Evolutionary conservation across 2,797 vertebrate species (phyloP).

Genomic region (Muscicapa striata): DNA sequence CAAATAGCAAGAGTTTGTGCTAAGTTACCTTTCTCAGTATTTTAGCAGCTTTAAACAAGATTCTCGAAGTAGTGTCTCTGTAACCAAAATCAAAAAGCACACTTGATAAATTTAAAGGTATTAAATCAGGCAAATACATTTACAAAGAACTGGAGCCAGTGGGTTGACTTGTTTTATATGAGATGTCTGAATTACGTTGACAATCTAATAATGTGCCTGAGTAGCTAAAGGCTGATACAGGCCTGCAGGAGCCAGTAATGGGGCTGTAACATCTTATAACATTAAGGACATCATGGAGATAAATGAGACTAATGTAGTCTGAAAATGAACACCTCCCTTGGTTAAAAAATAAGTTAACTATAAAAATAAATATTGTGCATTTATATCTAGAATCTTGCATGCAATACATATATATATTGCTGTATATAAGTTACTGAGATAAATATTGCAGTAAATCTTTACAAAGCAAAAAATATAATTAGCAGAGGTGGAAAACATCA

Average conservation of each 20-base stretch:
- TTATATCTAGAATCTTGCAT: not conserved
- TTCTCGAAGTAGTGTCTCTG: not conserved
- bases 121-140: constrained; percentile 66
- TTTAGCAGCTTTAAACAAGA: not conserved
- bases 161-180: constrained; percentile 62
- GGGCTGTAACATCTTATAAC: constrained; percentile 67
- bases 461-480: constrained; percentile 34
- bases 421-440: constrained; percentile 15
- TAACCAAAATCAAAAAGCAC: not conserved
- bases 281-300: constrained; percentile 76
- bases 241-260: constrained; percentile 70
- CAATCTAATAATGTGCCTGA: constrained; percentile 75
- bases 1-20: not conserved
- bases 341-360: constrained; percentile 69
- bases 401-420: not conserved
- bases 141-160: constrained; percentile 59
- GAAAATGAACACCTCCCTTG: constrained; percentile 67
- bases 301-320: constrained; percentile 75
- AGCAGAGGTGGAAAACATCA: not conserved
- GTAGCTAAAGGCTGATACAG: constrained; percentile 72
- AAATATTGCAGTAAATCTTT: not conserved
- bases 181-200: constrained; percentile 77
- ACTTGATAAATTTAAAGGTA: constrained; percentile 44
- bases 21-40: not conserved
- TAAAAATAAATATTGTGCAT: constrained; percentile 63